phyloP scores from a whole-genome alignment of 2,113 vertebrate species.

The Amphiprion percula region DNA sequence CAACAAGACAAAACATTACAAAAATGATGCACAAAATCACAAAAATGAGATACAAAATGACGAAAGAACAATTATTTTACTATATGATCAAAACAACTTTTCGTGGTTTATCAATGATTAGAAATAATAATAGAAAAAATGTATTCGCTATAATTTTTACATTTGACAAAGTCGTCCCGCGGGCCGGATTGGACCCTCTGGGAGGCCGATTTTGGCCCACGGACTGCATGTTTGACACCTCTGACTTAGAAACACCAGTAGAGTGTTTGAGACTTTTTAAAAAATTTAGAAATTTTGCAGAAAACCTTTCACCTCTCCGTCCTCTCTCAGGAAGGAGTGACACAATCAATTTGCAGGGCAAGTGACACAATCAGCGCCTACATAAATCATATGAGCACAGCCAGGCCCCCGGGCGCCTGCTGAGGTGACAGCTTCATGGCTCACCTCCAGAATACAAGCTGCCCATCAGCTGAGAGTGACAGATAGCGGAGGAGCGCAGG shows the following conservation, averaged over 20 bases:
- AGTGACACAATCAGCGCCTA: slow-evolving; percentile 78
- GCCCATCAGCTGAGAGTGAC: slow-evolving; percentile 76
- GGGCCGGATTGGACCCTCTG: no score
- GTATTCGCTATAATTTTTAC: no score
- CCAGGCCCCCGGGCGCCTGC: slow-evolving; percentile 64
- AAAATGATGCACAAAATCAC: no score
- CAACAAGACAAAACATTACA: no score
- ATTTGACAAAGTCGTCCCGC: no score
- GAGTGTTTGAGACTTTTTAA: slow-evolving; percentile 31
- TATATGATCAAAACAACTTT: no score
- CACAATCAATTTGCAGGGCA: slow-evolving; percentile 77
- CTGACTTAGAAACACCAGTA: neutral
- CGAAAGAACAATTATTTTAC: no score
- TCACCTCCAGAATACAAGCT: slow-evolving; percentile 72
- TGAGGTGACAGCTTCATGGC: slow-evolving; percentile 73
- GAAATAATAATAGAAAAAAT: no score
- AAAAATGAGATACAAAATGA: no score
- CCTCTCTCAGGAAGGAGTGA: slow-evolving; percentile 58
- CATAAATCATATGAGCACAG: slow-evolving; percentile 81
- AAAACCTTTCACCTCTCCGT: slow-evolving; percentile 15
- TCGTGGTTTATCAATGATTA: no score
- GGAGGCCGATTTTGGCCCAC: no score
- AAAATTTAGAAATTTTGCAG: slow-evolving; percentile 16
- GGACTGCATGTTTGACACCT: no score
- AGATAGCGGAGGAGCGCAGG: slow-evolving; percentile 60